phyloP scores from a whole-genome alignment of 2,113 vertebrate species.

The Elachura formosa region DNA sequence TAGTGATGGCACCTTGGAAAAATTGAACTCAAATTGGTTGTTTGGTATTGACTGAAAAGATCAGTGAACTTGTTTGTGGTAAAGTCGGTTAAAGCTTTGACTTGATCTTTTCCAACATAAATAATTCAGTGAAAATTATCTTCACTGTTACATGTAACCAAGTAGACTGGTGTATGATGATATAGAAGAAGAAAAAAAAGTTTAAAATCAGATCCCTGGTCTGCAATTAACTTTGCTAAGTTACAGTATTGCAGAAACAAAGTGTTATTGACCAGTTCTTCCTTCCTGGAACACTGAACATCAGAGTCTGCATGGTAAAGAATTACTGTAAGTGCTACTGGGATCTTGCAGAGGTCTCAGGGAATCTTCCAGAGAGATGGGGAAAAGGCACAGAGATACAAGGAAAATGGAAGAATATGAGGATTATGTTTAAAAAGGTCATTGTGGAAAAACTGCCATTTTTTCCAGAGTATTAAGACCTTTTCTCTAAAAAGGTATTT shows the following conservation, averaged over 20 bases:
- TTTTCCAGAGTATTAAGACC: not conserved
- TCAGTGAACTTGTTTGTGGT: not conserved
- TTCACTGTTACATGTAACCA: not conserved
- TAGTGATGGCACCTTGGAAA: not conserved
- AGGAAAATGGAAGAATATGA: not conserved
- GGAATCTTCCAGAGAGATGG: not conserved
- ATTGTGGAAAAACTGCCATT: not conserved
- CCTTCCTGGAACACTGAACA: not conserved
- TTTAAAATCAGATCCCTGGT: not conserved
- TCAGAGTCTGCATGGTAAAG: not conserved
- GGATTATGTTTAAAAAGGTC: not conserved
- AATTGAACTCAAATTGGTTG: not conserved
- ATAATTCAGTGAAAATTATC: not conserved
- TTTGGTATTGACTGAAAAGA: not conserved
- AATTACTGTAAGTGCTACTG: not conserved
- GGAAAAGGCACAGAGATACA: not conserved
- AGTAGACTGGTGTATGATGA: not conserved
- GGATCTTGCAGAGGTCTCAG: not conserved
- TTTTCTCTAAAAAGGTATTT: not conserved
- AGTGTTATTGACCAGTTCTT: not conserved
- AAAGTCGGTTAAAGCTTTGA: not conserved
- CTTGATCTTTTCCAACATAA: not conserved
- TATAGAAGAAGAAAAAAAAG: not conserved
- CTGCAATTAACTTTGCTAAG: not conserved
- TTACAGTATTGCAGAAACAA: not conserved